These are phyloP conservation scores for Microplitis mediator DNA, from an alignment of 1,140 invertebrate species.

Conservation along the genomic window DNA sequence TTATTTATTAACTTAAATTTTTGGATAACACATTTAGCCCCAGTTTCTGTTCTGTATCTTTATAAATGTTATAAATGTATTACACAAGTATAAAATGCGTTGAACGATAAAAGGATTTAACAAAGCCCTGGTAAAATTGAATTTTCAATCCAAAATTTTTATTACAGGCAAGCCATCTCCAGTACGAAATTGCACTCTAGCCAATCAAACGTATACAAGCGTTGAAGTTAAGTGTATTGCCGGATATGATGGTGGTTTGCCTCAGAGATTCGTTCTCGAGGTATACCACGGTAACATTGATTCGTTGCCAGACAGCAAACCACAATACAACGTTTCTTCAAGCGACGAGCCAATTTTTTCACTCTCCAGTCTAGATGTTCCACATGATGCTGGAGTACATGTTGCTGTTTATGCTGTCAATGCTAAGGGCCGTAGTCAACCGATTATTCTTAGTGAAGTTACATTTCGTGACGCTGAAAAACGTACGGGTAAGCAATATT, in stretches of 20 bases:
- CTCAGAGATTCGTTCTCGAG: constrained; percentile 80
- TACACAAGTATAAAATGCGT: not conserved
- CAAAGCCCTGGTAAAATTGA: not conserved
- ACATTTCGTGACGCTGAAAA: constrained; percentile 81
- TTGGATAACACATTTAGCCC: too few species aligned
- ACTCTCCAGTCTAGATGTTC: constrained; percentile 72
- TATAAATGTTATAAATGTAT: constrained; percentile 1
- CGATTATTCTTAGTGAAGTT: constrained; percentile 74
- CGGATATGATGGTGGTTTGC: constrained; percentile 84
- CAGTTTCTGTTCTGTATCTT: not conserved
- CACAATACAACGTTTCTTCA: constrained; percentile 71
- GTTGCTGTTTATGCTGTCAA: constrained; percentile 79
- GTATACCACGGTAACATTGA: constrained; percentile 69
- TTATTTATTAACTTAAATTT: too few species aligned
- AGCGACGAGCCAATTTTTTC: constrained; percentile 71
- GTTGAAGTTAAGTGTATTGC: constrained; percentile 77
- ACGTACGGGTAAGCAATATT: constrained; percentile 71
- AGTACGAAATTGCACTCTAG: constrained; percentile 75
- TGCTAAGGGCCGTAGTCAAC: constrained; percentile 76
- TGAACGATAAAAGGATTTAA: not conserved
- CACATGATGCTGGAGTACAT: constrained; percentile 72
- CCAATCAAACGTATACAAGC: constrained; percentile 75
- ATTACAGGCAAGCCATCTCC: constrained; percentile 74
- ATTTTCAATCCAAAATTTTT: constrained; percentile 20
- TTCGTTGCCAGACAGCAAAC: constrained; percentile 50